Percentiles rank a stretch among this genome's conserved stretches.
phyloP scores from a whole-genome alignment of 2,797 vertebrate genomes.

The Liparis tanakae region DNA sequence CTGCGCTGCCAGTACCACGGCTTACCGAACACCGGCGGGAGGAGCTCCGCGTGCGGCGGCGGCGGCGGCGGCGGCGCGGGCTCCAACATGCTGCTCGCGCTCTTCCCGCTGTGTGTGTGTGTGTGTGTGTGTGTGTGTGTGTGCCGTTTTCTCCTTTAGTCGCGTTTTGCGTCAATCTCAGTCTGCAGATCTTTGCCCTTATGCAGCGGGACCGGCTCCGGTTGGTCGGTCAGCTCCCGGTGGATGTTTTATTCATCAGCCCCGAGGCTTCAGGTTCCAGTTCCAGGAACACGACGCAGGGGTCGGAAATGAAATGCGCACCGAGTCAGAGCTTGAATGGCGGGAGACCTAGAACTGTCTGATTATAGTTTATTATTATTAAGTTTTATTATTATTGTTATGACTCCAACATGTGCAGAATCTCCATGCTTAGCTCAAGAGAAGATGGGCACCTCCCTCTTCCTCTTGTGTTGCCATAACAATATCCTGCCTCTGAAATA shows the following conservation, averaged over 20 bases:
- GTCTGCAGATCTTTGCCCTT: slow-evolving; percentile 80
- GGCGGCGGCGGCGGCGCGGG: slow-evolving; percentile 14
- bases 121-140: too few species aligned
- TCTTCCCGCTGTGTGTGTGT: slow-evolving; percentile 19
- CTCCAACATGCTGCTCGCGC: slow-evolving; percentile 67
- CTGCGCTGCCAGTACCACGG: slow-evolving; percentile 76
- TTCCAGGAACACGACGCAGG: slow-evolving; percentile 80
- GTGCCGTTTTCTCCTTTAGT: not conserved
- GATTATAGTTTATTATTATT: not conserved
- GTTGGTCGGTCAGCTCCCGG: slow-evolving; percentile 71
- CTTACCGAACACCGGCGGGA: slow-evolving; percentile 72
- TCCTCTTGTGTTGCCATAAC: slow-evolving; percentile 46
- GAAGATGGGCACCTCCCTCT: not conserved
- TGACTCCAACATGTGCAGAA: not conserved
- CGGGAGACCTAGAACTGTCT: slow-evolving; percentile 22
- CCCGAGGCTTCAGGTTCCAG: slow-evolving; percentile 53
- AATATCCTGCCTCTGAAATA: slow-evolving; percentile 55
- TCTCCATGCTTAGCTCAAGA: not conserved
- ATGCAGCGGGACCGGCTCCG: slow-evolving; percentile 76
- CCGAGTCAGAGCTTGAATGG: slow-evolving; percentile 34
- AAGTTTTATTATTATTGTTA: too few species aligned
- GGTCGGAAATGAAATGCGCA: slow-evolving; percentile 77
- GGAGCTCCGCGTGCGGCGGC: slow-evolving; percentile 51
- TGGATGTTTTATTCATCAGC: slow-evolving; percentile 84
- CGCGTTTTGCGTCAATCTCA: slow-evolving; percentile 77